Percentiles rank a stretch among this genome's conserved stretches.
phyloP scores from a whole-genome alignment of 1,140 invertebrate species.

The Ceratosolen solmsi region DNA sequence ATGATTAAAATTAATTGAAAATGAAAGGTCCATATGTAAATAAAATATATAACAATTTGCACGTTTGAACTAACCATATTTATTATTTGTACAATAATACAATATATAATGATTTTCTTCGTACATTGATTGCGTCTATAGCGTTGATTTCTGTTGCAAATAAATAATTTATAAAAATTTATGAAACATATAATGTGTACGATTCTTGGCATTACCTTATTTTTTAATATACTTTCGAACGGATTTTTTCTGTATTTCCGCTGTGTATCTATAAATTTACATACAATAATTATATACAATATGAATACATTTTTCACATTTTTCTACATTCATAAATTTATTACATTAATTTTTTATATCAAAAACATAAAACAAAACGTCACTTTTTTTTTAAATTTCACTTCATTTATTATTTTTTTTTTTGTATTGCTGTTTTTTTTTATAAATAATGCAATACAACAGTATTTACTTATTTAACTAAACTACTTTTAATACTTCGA shows the following conservation, averaged over 20 bases:
- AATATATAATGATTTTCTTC: constrained; percentile 62
- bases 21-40: no score
- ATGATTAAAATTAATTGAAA: no score
- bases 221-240: constrained; percentile 59
- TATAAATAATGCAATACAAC: constrained; percentile 37
- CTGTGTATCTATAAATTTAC: constrained; percentile 56
- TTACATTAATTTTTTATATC: constrained; percentile 60
- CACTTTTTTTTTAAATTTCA: constrained; percentile 53
- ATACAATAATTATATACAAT: constrained; percentile 66
- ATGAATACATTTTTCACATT: constrained; percentile 58
- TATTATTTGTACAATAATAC: constrained; percentile 71
- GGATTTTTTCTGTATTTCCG: constrained; percentile 53
- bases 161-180: constrained; percentile 73
- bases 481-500: constrained; percentile 48
- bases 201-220: constrained; percentile 48
- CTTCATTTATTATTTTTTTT: constrained; percentile 59
- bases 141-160: constrained; percentile 64
- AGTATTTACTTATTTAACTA: constrained; percentile 44
- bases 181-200: constrained; percentile 55
- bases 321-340: constrained; percentile 38
- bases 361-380: constrained; percentile 70
- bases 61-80: no score
- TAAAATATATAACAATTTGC: no score
- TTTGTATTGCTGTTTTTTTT: constrained; percentile 66
- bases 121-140: constrained; percentile 60